phyloP scores from a whole-genome alignment of 2,797 vertebrate species.

The Ispidina lecontei region DNA sequence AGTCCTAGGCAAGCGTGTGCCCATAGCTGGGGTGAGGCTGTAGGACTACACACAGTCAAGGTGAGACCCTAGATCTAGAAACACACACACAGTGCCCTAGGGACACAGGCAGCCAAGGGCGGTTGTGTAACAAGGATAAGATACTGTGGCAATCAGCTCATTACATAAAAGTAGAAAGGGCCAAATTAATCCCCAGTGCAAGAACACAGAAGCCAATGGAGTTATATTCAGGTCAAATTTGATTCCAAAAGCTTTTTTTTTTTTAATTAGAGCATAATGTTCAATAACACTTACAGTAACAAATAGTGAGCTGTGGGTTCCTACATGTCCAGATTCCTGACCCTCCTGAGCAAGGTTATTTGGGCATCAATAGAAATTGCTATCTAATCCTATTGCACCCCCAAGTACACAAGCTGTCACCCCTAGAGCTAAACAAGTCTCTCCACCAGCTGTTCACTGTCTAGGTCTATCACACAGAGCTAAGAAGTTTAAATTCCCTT shows the following conservation, averaged over 20 bases:
- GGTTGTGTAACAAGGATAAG: conserved; percentile 68
- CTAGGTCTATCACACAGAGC: not conserved
- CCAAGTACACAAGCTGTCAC: conserved; percentile 32
- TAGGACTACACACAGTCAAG: not conserved
- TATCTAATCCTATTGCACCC: conserved; percentile 25
- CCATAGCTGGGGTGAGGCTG: not conserved
- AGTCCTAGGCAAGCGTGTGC: not conserved
- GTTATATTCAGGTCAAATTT: conserved; percentile 63
- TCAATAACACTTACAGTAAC: not conserved
- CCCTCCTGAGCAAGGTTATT: conserved; percentile 34
- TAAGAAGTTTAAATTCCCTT: conserved; percentile 54
- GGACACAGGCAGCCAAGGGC: conserved; percentile 45
- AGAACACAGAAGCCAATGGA: conserved; percentile 28
- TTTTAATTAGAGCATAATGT: conserved; percentile 38
- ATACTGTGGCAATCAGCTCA: conserved; percentile 67
- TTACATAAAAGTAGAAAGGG: conserved; percentile 71
- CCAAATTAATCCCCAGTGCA: conserved; percentile 66
- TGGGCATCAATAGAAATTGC: conserved; percentile 13
- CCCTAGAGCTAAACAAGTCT: conserved; percentile 38
- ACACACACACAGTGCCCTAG: not conserved
- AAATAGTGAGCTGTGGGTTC: conserved; percentile 10
- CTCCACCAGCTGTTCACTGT: conserved; percentile 49
- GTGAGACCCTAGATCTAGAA: conserved; percentile 40
- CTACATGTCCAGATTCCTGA: conserved; percentile 6
- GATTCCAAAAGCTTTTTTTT: conserved; percentile 26